Base-by-base conservation (phyloP, 1,140 invertebrate species). In the Drosophila ogumai region DNA sequence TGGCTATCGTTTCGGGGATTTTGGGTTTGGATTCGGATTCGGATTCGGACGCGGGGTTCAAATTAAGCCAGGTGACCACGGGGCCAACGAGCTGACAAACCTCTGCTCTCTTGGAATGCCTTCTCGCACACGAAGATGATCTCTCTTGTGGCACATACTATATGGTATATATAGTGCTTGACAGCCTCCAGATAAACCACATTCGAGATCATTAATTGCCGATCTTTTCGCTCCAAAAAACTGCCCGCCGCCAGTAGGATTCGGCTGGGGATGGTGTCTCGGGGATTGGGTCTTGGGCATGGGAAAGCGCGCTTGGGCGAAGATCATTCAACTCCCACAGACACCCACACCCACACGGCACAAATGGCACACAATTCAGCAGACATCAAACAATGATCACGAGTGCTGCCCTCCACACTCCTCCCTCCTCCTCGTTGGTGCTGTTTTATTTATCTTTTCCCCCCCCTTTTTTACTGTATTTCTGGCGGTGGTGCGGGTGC, bases 51-150 rank as follows among this genome's bases (percentile, higher is more conserved):
- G 3, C 31, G n/a, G 54, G 44, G 46, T 56, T 66, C 85, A 82
- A 84, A 84, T 90, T 84, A 78, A 91, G 80, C 77, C 82, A 81
- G 87, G 87, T 91, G 87, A 90, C 82, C 87, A 91, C 66, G 69
- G 75, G 87, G 82, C 82, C 87, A 91, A 91, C 86, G 74, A 84
- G 86, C 87, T 91, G 90, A 91, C 90, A 91, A 88, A 78, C 82
- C 82, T 77, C 66, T 69, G 36, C 5, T 36, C 17, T 40, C 7
- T 12, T 12, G 75, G 86, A 82, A 88, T 81, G 79, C 36, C 40
- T 65, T 63, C 50, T 38, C 68, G 60, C 73, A 85, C 78, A 59
- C 44, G 69, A 73, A 73, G 69, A 73, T 72, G 69, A 73, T 73
- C 69, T 72, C 49, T 19, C 32, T 28, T 28, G 32, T 34, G 55